These are phyloP conservation scores for Helicolenus hilgendorfi DNA, from an alignment of 2,797 vertebrate species.

Conservation along the genomic window DNA sequence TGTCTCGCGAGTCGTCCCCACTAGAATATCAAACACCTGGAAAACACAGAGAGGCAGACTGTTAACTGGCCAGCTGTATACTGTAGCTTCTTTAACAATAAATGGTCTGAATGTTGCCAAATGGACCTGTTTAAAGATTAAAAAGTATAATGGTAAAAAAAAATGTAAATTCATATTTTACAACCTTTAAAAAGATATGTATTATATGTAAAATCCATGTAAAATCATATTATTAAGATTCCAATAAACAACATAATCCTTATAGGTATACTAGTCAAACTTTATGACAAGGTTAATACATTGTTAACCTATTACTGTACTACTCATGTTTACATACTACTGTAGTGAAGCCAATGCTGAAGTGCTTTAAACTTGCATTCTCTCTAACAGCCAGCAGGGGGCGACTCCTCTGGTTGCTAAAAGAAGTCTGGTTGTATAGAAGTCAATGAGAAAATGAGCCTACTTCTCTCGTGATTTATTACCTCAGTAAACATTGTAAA, in stretches of 20 bases:
- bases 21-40: constrained; percentile 25
- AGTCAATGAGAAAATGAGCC: no score
- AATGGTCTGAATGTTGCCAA: background rate
- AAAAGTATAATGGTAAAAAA: background rate
- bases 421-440: no score
- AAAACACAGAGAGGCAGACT: background rate
- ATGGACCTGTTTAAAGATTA: background rate
- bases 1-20: background rate
- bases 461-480: no score
- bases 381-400: no score
- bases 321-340: background rate
- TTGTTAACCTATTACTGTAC: background rate
- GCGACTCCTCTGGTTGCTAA: no score
- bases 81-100: background rate
- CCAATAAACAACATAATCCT: background rate
- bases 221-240: background rate
- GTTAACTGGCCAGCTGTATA: background rate
- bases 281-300: background rate
- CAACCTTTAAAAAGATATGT: background rate
- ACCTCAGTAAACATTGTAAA: no score
- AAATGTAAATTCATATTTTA: background rate
- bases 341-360: no score
- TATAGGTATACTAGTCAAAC: background rate
- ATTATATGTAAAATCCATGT: background rate
- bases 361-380: no score